phyloP scores from a whole-genome alignment of 2,888 invertebrate genomes.

The Liopterus haemorrhoidalis region DNA sequence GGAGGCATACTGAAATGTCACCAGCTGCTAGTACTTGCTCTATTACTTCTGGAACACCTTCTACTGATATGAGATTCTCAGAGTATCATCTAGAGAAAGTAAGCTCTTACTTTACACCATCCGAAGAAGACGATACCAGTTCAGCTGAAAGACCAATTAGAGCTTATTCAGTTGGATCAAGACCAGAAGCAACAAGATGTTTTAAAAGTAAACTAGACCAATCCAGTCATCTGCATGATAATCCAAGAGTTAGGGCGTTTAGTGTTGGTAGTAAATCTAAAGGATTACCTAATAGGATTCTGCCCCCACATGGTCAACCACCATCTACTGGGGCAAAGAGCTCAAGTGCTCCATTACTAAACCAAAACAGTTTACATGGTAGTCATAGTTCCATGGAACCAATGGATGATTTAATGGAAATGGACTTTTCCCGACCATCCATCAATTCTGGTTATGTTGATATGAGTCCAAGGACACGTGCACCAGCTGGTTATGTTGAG shows the following conservation, averaged over 20 bases:
- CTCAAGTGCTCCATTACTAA: constrained; percentile 63
- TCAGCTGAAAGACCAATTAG: constrained; percentile 56
- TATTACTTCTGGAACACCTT: constrained; percentile 74
- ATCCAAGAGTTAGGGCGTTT: constrained; percentile 61
- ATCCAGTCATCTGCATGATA: constrained; percentile 39
- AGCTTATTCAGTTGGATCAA: constrained; percentile 81
- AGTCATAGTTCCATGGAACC: constrained; percentile 54
- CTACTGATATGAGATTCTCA: constrained; percentile 67
- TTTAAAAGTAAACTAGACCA: constrained; percentile 38
- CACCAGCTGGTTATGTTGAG: constrained; percentile 43
- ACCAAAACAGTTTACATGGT: constrained; percentile 43
- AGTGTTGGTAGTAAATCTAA: constrained; percentile 67
- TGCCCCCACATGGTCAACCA: constrained; percentile 36
- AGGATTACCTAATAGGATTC: constrained; percentile 38
- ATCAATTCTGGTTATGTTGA: constrained; percentile 54
- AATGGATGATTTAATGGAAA: constrained; percentile 77
- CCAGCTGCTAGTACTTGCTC: constrained; percentile 67
- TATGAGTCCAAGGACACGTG: constrained; percentile 49
- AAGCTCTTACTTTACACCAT: constrained; percentile 61
- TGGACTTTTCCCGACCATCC: constrained; percentile 58
- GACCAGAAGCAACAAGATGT: constrained; percentile 58
- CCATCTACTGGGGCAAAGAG: constrained; percentile 50
- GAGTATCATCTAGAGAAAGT: constrained; percentile 80
- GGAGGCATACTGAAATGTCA: constrained; percentile 46
- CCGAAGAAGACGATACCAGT: constrained; percentile 56